Base-by-base conservation (phyloP, 2,113 vertebrate genomes). In the Charadrius vociferus region DNA sequence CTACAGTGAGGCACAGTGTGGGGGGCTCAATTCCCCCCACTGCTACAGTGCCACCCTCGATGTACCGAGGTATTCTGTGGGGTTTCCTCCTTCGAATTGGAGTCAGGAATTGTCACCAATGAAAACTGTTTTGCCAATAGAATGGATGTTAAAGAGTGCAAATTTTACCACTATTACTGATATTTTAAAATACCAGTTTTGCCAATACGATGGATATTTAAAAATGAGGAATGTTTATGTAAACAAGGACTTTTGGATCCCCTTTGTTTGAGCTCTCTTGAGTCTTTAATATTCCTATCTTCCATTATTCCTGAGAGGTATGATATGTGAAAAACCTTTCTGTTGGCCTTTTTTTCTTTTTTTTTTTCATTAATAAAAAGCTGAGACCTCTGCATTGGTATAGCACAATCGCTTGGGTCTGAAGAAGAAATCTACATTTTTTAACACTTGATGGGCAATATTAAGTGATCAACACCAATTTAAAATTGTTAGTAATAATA, bases 1-100 rank as follows among this genome's bases (percentile, higher is more conserved):
- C 20, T 45, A 6, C 34, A 12, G 5, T 2, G 1, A 41, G 63
- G 37, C 37, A 24, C 0, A 5, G 45, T 47, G 37, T 27, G 1
- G 9, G 8, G 47, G 30, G 3, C 22, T 23, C 17, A 3, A 7
- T 20, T 16, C 10, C 23, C 63, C 16, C 12, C n/a, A 3, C n/a
- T 73, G 27, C 47, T 49, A 14, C 7, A 15, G 32, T 14, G 22
- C 16, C 21, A 29, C 18, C 34, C 15, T 56, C 58, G 9, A 7
- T 1, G 32, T 22, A 16, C 29, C n/a, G 29, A 7, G 24, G 27
- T 39, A 8, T 58, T 56, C 21, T 26, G 8, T 45, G 45, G 23
- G 16, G 11, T 32, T 88, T 77, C 32, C 14, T 30, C 36, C 43
- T 47, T 55, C 0, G 39, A 41, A 41, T 41, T 41, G 36, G 22